A percentile compares a stretch with the other conserved stretches of the same genome.
Conservation (phyloP, 2,797 vertebrate species). For the Myotis daubentonii region DNA sequence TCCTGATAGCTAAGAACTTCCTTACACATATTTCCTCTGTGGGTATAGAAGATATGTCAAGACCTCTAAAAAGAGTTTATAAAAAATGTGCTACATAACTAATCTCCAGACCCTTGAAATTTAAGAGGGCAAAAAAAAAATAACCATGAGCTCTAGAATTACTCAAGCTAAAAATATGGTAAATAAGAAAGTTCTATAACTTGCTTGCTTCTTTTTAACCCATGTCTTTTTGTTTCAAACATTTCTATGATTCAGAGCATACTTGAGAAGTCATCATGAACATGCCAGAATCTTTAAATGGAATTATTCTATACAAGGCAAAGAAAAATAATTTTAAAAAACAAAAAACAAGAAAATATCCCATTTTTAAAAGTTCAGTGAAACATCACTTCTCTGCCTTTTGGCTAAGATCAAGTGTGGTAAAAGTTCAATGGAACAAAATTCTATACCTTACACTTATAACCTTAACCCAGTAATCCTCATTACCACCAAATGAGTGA, state of each 20-base stretch:
- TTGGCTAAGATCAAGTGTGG: background rate
- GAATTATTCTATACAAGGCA: background rate
- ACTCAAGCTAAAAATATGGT: background rate
- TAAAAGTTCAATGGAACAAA: background rate
- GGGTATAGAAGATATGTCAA: background rate
- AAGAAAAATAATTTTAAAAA: background rate
- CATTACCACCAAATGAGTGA: background rate
- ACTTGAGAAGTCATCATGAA: background rate
- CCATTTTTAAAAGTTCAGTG: background rate
- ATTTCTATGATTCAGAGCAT: slow-evolving; percentile 45
- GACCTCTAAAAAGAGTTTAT: background rate
- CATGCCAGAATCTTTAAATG: background rate
- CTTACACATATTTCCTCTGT: background rate
- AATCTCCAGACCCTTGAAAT: background rate
- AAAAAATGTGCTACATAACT: background rate
- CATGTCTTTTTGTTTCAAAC: background rate
- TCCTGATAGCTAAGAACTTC: background rate
- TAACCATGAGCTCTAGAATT: background rate
- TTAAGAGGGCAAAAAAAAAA: background rate
- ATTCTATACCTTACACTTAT: background rate
- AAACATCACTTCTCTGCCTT: background rate
- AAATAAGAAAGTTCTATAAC: background rate
- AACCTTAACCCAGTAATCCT: background rate
- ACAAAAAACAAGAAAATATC: background rate
- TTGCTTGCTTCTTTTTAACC: background rate